phyloP scores from a whole-genome alignment of 2,113 vertebrate species.

The Australoheros scitulus region DNA sequence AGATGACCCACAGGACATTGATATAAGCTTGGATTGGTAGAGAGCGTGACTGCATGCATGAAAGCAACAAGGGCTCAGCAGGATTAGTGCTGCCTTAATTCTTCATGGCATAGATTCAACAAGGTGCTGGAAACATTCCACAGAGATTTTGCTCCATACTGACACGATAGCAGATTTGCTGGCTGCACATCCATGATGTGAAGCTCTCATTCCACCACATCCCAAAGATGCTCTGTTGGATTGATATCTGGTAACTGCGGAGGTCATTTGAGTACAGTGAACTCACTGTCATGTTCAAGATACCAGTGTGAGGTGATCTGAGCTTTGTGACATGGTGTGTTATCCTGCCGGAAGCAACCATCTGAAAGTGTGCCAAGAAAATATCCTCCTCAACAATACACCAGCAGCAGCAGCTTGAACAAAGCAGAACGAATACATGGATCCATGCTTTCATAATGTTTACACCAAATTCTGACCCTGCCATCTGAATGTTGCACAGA shows the following conservation, averaged over 20 bases:
- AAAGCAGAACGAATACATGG: too few species aligned
- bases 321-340: too few species aligned
- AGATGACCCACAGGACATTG: constrained; percentile 15
- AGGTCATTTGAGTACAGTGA: background rate
- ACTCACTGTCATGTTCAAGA: background rate
- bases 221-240: background rate
- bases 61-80: background rate
- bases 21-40: constrained; percentile 4
- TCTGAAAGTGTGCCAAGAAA: background rate
- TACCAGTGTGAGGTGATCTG: background rate
- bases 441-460: too few species aligned
- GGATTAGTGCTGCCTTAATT: background rate
- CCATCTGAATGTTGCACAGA: too few species aligned
- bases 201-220: background rate
- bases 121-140: background rate
- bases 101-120: background rate
- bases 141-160: background rate
- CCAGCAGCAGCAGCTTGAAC: too few species aligned
- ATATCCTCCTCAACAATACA: too few species aligned
- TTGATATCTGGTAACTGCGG: background rate
- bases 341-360: background rate
- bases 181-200: background rate
- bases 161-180: background rate
- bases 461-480: too few species aligned
- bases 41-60: background rate